Base-by-base conservation (phyloP, 2,113 vertebrate species). In the Rana temporaria region DNA sequence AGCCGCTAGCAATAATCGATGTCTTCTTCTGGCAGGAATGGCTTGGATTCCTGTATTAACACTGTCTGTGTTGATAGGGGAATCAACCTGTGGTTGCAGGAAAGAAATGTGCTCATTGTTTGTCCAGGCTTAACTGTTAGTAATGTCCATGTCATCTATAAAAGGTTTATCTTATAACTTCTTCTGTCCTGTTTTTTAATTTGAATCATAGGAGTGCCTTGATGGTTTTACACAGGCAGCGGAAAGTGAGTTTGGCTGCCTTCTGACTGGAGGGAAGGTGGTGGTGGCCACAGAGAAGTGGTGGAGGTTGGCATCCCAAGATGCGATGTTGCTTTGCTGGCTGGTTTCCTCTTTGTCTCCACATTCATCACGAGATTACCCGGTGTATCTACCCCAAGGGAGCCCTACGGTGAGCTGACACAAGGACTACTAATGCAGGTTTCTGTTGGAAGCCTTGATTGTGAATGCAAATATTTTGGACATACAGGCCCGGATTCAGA, bases 381-480 rank as follows among this genome's bases (percentile, higher is more conserved):
- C 96, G 0, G 91, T 98, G 75, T 98, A 97, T 86, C 92, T 98
- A 63, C 96, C 96, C 0, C 95, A 96, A 9, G 95, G 96, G 53
- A 98, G 96, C 79, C 96, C 96, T 60, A 96, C 90, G 80, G 92
- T 93, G 78, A 90, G 89, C 9, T 8, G 42, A 48, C 8, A 48
- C 42, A 48, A 48, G 8, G 1, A 48, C 9, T 38, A 38, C 34
- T 38, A 14, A 14, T 48, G 12, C 11, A 48, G 42, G 42, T 2
- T 48, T 9, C 14, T 3, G 3, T 6, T 2, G 12, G 12, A 48
- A 12, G 9, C 42, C 12, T 48, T 48, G 12, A 48, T 48, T 48
- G 42, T 48, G 14, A 2, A 48, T 48, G 9, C 6, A 8, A 48
- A 48, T 48, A 12, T 48, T 48, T 48, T 48, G 9, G 42, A 48